A percentile compares a stretch with the other conserved stretches of the same genome.
Evolutionary conservation across 1,140 invertebrate genomes (phyloP).

Genomic region (Sinella curviseta): DNA sequence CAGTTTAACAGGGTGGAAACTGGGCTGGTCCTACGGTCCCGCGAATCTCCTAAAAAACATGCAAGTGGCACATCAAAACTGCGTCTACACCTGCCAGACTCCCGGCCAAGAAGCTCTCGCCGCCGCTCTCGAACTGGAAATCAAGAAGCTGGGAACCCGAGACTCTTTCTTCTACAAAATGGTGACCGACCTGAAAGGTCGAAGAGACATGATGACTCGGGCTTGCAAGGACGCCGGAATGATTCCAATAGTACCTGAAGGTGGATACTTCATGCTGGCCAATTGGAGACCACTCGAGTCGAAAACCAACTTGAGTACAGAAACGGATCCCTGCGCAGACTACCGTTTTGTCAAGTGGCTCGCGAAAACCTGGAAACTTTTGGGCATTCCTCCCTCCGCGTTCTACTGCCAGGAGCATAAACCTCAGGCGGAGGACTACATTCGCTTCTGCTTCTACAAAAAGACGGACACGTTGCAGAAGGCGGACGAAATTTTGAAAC

Average conservation of each 20-base stretch:
- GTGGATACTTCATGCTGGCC: slow-evolving; percentile 95
- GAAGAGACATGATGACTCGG: slow-evolving; percentile 38
- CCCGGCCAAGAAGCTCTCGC: slow-evolving; percentile 57
- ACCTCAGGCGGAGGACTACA: slow-evolving; percentile 79
- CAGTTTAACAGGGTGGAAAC: slow-evolving; percentile 95
- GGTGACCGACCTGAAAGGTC: slow-evolving; percentile 43
- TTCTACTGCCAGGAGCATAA: slow-evolving; percentile 87
- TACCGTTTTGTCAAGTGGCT: slow-evolving; percentile 95
- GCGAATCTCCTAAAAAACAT: slow-evolving; percentile 75
- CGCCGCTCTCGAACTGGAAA: slow-evolving; percentile 42
- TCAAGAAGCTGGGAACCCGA: slow-evolving; percentile 41
- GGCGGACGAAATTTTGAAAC: slow-evolving; percentile 45
- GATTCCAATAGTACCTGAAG: slow-evolving; percentile 59
- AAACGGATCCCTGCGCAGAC: slow-evolving; percentile 74
- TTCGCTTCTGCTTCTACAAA: slow-evolving; percentile 60
- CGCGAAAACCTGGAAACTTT: slow-evolving; percentile 86
- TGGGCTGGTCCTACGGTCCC: slow-evolving; percentile 94
- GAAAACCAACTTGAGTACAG: slow-evolving; percentile 52
- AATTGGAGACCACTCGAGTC: slow-evolving; percentile 71
- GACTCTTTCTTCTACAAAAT: slow-evolving; percentile 45
- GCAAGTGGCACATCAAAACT: slow-evolving; percentile 90
- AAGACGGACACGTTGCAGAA: slow-evolving; percentile 47
- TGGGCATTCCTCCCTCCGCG: slow-evolving; percentile 90
- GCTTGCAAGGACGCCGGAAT: slow-evolving; percentile 31
- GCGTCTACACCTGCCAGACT: slow-evolving; percentile 85